These are phyloP conservation scores for Peucedramus taeniatus DNA, from an alignment of 2,113 vertebrate species.

Conservation along the genomic window DNA sequence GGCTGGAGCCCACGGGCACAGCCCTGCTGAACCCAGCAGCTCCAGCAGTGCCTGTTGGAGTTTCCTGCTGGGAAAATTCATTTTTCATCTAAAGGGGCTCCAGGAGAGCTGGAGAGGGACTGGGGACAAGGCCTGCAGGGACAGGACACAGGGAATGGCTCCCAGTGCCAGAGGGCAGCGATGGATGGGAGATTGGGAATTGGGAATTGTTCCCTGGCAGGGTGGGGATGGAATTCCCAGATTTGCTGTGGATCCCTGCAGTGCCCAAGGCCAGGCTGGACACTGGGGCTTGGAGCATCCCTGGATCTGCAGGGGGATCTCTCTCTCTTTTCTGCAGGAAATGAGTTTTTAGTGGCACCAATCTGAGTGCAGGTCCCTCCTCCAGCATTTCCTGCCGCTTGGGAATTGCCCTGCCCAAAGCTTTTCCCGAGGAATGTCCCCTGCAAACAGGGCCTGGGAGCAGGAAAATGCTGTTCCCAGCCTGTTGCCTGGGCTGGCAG, in stretches of 20 bases:
- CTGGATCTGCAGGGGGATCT: neutral
- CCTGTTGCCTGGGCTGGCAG: neutral
- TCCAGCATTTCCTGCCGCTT: fast-evolving
- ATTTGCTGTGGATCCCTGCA: neutral
- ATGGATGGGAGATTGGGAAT: fast-evolving
- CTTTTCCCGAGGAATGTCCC: neutral
- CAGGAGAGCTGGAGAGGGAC: neutral
- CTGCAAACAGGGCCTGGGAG: fast-evolving
- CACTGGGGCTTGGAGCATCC: neutral
- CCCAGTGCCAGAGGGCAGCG: fast-evolving
- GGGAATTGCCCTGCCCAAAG: neutral
- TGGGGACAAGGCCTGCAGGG: neutral
- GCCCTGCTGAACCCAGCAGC: neutral
- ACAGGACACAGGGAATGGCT: neutral
- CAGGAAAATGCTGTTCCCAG: neutral
- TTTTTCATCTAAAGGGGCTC: neutral
- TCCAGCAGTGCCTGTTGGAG: fast-evolving
- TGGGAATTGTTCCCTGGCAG: neutral
- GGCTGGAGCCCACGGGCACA: neutral
- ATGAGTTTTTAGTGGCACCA: neutral
- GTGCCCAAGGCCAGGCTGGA: neutral
- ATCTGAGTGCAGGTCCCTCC: neutral
- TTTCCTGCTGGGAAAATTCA: neutral
- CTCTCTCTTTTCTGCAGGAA: neutral
- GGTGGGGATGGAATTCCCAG: neutral